Conservation (phyloP, 2,797 vertebrate genomes). For the Chromobotia macracanthus region DNA sequence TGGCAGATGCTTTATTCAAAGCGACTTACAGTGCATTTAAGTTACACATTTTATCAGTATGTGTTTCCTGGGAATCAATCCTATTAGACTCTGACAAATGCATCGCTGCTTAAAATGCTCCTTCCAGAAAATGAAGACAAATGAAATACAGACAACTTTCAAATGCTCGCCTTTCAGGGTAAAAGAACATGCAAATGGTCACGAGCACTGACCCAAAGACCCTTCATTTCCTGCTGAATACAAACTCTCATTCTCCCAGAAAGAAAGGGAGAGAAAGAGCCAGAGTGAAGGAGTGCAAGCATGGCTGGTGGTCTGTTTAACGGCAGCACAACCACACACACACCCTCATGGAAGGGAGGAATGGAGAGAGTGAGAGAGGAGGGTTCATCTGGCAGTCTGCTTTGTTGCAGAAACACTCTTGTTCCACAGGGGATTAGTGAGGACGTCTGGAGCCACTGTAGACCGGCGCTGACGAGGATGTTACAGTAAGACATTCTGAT, state of each 20-base stretch:
- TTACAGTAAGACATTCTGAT: constrained; percentile 2
- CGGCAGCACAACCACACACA: constrained; percentile 31
- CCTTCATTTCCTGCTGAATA: constrained; percentile 40
- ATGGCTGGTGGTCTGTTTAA: constrained; percentile 35
- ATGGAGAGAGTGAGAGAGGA: constrained; percentile 14
- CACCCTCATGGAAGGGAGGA: constrained; percentile 11
- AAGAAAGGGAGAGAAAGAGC: constrained; percentile 15
- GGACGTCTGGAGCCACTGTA: constrained; percentile 25
- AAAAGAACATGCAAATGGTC: constrained; percentile 24
- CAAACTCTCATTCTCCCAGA: constrained; percentile 20
- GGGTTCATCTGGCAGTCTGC: constrained; percentile 59
- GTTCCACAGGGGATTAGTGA: neutral
- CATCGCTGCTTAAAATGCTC: constrained; percentile 8
- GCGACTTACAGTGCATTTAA: too few species aligned
- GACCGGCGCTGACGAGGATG: constrained; percentile 2
- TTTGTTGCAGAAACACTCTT: constrained; percentile 56
- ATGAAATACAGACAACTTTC: neutral
- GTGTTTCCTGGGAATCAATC: too few species aligned
- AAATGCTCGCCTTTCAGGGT: neutral
- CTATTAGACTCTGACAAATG: neutral
- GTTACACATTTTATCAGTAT: too few species aligned
- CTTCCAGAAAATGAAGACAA: constrained; percentile 7
- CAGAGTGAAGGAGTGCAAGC: constrained; percentile 1
- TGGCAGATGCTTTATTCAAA: too few species aligned
- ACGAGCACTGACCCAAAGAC: constrained; percentile 8